Conservation (phyloP, 2,797 vertebrate species). For the Smutsia gigantea region DNA sequence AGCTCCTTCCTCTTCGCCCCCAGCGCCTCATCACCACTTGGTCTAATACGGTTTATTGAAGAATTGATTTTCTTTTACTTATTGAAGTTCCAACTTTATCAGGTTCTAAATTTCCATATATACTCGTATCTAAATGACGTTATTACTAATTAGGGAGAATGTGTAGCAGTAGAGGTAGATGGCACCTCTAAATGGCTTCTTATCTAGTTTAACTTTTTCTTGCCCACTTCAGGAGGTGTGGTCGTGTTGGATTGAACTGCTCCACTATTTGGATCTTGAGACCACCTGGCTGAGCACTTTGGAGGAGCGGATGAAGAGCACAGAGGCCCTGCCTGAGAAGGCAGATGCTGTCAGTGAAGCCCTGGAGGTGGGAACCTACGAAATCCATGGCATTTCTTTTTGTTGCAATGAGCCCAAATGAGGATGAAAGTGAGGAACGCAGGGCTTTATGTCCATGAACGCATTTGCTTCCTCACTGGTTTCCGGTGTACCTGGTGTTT, state of each 20-base stretch:
- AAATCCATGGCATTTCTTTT: background rate
- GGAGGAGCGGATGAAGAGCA: constrained; percentile 91
- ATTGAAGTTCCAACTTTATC: background rate
- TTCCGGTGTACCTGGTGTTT: background rate
- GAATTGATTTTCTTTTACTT: background rate
- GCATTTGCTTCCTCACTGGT: background rate
- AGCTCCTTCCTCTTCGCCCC: background rate
- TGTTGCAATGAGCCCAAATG: rapidly evolving
- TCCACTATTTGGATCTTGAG: constrained; percentile 96
- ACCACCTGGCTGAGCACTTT: constrained; percentile 93
- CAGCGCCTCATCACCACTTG: background rate
- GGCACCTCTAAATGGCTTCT: background rate
- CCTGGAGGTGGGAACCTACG: constrained; percentile 90
- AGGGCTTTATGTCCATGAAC: rapidly evolving
- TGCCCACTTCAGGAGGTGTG: constrained; percentile 93
- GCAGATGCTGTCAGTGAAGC: constrained; percentile 90
- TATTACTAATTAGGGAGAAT: background rate
- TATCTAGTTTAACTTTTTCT: background rate
- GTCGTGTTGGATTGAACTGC: constrained; percentile 98
- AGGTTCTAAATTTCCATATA: background rate
- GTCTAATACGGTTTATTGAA: background rate
- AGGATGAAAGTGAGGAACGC: background rate
- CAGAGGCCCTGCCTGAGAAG: constrained; percentile 91
- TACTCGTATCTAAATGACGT: background rate
- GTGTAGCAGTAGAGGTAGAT: rapidly evolving